Evolutionary conservation across 2,888 invertebrate species (phyloP).

Genomic region (Campoletis raptor): DNA sequence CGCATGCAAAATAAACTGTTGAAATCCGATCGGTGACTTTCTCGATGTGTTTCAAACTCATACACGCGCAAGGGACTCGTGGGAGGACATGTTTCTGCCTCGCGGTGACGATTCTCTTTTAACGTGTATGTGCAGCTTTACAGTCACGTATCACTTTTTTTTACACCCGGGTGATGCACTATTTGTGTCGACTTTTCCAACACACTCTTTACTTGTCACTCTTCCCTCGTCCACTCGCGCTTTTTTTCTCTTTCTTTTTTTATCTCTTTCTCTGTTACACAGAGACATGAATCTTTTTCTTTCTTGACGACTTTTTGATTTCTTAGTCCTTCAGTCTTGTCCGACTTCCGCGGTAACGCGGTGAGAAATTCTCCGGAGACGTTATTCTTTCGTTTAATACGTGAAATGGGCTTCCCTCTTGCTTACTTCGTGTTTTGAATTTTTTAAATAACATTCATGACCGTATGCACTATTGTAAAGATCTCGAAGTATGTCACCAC

Average conservation of each 20-base stretch:
- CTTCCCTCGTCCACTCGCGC: slow-evolving; percentile 33
- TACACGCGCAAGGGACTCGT: slow-evolving; percentile 18
- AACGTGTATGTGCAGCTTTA: slow-evolving; percentile 17
- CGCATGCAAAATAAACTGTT: slow-evolving; percentile 56
- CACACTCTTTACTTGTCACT: slow-evolving; percentile 54
- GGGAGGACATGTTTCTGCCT: slow-evolving; percentile 43
- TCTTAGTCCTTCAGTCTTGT: slow-evolving; percentile 12
- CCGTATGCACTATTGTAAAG: neutral
- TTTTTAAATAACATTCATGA: neutral
- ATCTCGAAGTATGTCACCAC: neutral
- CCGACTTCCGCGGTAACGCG: slow-evolving; percentile 21
- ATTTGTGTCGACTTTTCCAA: slow-evolving; percentile 63
- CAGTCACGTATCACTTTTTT: slow-evolving; percentile 26
- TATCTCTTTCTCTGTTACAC: neutral
- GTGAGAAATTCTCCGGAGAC: slow-evolving; percentile 12
- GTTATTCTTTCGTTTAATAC: neutral
- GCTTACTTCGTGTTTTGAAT: slow-evolving; percentile 11
- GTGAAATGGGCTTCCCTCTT: neutral
- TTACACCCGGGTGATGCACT: slow-evolving; percentile 54
- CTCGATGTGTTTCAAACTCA: slow-evolving; percentile 49
- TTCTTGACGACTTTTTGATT: slow-evolving; percentile 15
- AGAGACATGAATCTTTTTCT: neutral
- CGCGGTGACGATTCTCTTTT: slow-evolving; percentile 40
- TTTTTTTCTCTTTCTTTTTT: slow-evolving; percentile 18
- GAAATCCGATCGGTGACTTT: slow-evolving; percentile 69